Base-by-base conservation (phyloP, 2,888 invertebrate species). In the Epinotia bilunana region DNA sequence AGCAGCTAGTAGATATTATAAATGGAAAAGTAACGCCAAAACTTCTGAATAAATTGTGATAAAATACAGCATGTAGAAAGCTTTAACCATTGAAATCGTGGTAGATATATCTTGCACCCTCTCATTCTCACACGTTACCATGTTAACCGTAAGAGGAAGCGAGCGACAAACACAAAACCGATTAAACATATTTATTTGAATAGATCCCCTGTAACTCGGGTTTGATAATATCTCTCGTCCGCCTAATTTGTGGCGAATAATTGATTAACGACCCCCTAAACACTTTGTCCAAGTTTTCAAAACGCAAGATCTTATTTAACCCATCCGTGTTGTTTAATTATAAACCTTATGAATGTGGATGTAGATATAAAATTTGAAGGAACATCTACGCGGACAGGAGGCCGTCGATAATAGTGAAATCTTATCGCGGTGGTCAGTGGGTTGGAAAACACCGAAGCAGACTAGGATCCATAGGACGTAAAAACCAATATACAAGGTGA, bases 351-450 rank as follows among this genome's bases (percentile, higher is more conserved):
- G 1, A 3, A 20, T 20, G 20, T 49, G 46, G 2, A 5, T 1
- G 13, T 20, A 16, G 20, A 23, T 13, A 20, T 46, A 4, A 46
- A 7, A 12, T 46, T 63, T 43, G 7, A 46, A 43, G 13, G 13
- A 7, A 63, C 16, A 20, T 12, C 2, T 46, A 13, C 18, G 20
- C 20, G 18, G 13, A 43, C 23, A 20, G 20, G 13, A 46, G 2
- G 18, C 13, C 6, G 39, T 13, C 63, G 63, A 20, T 63, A 43
- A 63, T 43, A 46, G 63, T 63, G 20, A 63, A 46, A 46, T 20
- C 43, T 63, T 63, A 63, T 63, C 63, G 63, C 18, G 18, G 43
- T 63, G 43, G 63, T 20, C 63, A 43, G 43, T 63, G 63, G 13
- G 12, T 12, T 43, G 62, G 63, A 63, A 63, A 46, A 7, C 7